Evolutionary conservation across 2,888 invertebrate species (phyloP).

Genomic region (Cerceris ruficornis): DNA sequence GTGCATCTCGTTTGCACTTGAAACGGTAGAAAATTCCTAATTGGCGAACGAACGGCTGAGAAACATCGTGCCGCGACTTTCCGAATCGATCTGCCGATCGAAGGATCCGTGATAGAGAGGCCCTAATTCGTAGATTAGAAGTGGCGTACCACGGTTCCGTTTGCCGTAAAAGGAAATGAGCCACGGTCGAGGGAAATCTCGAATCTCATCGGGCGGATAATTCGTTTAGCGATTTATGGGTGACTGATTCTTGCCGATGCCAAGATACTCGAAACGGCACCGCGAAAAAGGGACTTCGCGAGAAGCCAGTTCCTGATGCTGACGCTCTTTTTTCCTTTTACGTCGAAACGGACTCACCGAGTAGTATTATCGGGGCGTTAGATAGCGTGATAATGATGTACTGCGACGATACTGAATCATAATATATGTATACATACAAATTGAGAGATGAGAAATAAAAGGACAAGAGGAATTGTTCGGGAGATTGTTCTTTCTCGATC

Average conservation of each 20-base stretch:
- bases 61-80: neutral
- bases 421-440: constrained; percentile 64
- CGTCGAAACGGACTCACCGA: constrained; percentile 31
- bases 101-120: constrained; percentile 33
- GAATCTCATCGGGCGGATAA: constrained; percentile 23
- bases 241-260: constrained; percentile 7
- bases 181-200: constrained; percentile 23
- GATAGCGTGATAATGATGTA: constrained; percentile 53
- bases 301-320: too few relatives aligned
- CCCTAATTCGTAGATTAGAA: constrained; percentile 57
- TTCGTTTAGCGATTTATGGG: constrained; percentile 8
- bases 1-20: too few relatives aligned
- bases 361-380: constrained; percentile 48
- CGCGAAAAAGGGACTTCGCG: too few relatives aligned
- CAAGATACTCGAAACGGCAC: too few relatives aligned
- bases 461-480: constrained; percentile 38
- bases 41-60: too few relatives aligned
- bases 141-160: constrained; percentile 24
- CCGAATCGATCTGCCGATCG: constrained; percentile 17
- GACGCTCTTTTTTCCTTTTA: neutral
- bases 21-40: too few relatives aligned
- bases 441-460: constrained; percentile 61
- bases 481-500: neutral
- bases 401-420: constrained; percentile 57
- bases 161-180: constrained; percentile 41